phyloP scores from a whole-genome alignment of 2,113 vertebrate species.

The Triplophysa siluroides region DNA sequence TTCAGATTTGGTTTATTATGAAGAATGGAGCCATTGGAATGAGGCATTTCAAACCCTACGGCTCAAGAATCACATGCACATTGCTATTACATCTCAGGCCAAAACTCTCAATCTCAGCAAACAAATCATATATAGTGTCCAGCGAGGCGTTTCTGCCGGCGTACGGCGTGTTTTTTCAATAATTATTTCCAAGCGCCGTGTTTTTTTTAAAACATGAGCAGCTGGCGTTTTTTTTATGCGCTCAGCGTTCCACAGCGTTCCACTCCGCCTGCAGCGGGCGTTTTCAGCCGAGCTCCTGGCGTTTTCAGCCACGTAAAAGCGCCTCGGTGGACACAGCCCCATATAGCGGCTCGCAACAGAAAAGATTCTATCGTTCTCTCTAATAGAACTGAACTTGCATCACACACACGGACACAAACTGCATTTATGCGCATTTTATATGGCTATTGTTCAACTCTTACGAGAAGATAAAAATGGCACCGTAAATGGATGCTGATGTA shows the following conservation, averaged over 20 bases:
- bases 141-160: too few relatives aligned
- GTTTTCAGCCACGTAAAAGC: too few relatives aligned
- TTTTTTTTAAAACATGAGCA: too few relatives aligned
- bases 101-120: conserved; percentile 17
- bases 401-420: background rate
- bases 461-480: background rate
- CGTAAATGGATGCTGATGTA: background rate
- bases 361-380: background rate
- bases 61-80: conserved; percentile 35
- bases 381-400: background rate
- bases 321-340: too few relatives aligned
- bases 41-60: conserved; percentile 1
- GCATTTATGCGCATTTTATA: background rate
- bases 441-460: background rate
- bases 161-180: too few relatives aligned
- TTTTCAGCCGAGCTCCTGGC: too few relatives aligned
- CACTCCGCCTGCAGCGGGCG: too few relatives aligned
- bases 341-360: background rate
- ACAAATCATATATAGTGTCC: conserved; percentile 3
- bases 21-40: conserved; percentile 3
- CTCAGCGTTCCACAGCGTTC: too few relatives aligned
- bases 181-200: background rate
- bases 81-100: conserved; percentile 3
- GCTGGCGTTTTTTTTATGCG: too few relatives aligned
- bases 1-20: conserved; percentile 24